phyloP scores from a whole-genome alignment of 2,797 vertebrate genomes.

The Falco columbarius region DNA sequence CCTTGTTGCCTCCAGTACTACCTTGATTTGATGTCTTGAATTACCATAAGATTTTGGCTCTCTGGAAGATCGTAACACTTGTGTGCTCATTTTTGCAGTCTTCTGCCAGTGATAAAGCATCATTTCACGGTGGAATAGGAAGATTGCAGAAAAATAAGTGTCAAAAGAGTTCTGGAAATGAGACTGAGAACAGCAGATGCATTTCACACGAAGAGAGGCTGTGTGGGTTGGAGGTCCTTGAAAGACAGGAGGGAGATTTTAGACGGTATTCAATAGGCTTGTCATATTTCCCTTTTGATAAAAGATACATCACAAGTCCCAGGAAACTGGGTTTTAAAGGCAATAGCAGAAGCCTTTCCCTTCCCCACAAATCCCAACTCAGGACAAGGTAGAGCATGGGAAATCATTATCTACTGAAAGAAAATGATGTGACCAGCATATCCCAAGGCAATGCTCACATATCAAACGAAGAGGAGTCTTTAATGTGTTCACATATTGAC shows the following conservation, averaged over 20 bases:
- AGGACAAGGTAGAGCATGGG: neutral
- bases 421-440: neutral
- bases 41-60: neutral
- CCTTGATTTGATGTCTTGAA: neutral
- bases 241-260: neutral
- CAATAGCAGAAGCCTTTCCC: neutral
- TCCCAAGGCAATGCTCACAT: constrained; percentile 15
- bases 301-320: neutral
- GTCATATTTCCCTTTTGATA: neutral
- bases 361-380: neutral
- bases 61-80: neutral
- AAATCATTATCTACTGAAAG: constrained; percentile 16
- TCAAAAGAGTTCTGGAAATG: neutral
- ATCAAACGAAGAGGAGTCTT: constrained; percentile 8
- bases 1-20: neutral
- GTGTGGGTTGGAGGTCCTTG: neutral
- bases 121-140: neutral
- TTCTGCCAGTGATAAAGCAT: neutral
- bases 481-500: constrained; percentile 14
- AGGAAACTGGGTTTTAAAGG: neutral
- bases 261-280: neutral
- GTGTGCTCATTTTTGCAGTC: neutral
- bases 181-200: neutral
- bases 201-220: neutral
- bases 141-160: neutral